These are phyloP conservation scores for Chloroclystis v-ata DNA, from an alignment of 2,888 invertebrate species.

Conservation along the genomic window DNA sequence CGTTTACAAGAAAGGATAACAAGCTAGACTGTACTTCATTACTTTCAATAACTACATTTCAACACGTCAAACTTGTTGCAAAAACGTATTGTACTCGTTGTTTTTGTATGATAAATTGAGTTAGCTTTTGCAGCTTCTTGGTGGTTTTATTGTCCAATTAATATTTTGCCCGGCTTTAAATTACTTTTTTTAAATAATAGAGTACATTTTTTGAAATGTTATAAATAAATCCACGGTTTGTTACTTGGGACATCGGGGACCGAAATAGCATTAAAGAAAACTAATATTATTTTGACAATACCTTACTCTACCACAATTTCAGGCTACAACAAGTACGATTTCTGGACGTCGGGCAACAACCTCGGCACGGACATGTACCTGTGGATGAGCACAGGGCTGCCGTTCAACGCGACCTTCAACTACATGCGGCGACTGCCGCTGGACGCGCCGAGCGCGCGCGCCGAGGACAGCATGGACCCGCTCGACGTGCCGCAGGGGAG, in stretches of 20 bases:
- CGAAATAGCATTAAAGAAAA: too few relatives aligned
- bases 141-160: too few relatives aligned
- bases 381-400: slow-evolving; percentile 93
- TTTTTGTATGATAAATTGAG: too few relatives aligned
- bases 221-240: too few relatives aligned
- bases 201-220: too few relatives aligned
- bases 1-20: too few relatives aligned
- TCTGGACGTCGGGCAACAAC: slow-evolving; percentile 93
- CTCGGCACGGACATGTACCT: slow-evolving; percentile 91
- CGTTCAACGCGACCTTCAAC: slow-evolving; percentile 93
- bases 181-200: too few relatives aligned
- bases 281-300: too few relatives aligned
- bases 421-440: slow-evolving; percentile 81
- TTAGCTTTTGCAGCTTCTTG: too few relatives aligned
- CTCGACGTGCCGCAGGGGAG: slow-evolving; percentile 83
- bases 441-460: slow-evolving; percentile 73
- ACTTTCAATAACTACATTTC: not conserved
- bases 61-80: not conserved
- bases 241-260: too few relatives aligned
- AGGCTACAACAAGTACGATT: slow-evolving; percentile 88
- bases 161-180: too few relatives aligned
- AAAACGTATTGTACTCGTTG: too few relatives aligned
- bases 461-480: slow-evolving; percentile 79
- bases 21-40: not conserved
- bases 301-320: slow-evolving; percentile 19